Base-by-base conservation (phyloP, 1,140 invertebrate species). In the Cydia strobilella region DNA sequence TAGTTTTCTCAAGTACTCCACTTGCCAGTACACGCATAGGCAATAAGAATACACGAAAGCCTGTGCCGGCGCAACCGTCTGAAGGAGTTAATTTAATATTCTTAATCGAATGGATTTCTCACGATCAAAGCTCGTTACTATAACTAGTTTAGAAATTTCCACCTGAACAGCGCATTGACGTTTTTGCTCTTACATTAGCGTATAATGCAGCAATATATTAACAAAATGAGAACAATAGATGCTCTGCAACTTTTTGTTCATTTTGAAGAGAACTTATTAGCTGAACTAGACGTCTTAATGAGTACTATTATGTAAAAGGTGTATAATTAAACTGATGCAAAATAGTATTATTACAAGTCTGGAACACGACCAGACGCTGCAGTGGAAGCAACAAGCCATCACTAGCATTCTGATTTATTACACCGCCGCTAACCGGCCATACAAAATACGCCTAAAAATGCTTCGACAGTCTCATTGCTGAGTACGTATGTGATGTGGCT, bases 401-500 rank as follows among this genome's bases (percentile, higher is more conserved):
- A 76, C 84, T 75, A 84, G 88, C 82, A 91, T 91, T 88, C 85
- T 80, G 86, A 90, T 89, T 86, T 75, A 83, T 81, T 81, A 83
- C 81, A 80, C 76, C 66, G 73, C 76, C 76, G 51, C 75, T 78
- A 88, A 62, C 80, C 85, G 72, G 79, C 80, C 75, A 71, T 82
- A 77, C 81, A 9, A 74, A 82, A 79, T 80, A 78, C 65, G 73
- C 62, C 74, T 75, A 72, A 69, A 69, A 75, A 54, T 63, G 74
- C 63, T 39, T 59, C 73, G 27, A 20, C 6, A 31, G 62, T 31
- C n/a, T 69, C 18, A 69, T 39, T 66, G 77, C 27, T 72, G 73
- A 63, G 51, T 76, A 77, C 74, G 75, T 66, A 72, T 54, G 72
- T 74, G 72, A 62, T 18, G 13, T 75, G 72, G 83, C 72, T 79